Evolutionary conservation across 2,888 invertebrate species (phyloP).

Genomic region (Agrypnus murinus): DNA sequence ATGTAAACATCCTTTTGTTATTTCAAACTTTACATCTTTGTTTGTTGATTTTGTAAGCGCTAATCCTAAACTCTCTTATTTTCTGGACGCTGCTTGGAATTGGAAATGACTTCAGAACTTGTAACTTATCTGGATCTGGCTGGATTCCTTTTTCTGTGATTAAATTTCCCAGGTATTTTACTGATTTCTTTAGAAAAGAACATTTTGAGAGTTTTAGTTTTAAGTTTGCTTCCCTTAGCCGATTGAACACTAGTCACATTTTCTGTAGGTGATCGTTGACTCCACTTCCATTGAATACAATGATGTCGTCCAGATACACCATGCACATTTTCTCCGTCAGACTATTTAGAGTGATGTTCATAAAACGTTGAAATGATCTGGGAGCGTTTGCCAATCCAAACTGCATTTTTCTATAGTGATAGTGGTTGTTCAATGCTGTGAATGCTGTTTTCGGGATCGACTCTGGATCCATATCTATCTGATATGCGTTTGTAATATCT

Average conservation of each 20-base stretch:
- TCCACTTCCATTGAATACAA: not conserved
- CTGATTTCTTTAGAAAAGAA: not conserved
- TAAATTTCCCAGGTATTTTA: not conserved
- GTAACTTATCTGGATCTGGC: not conserved
- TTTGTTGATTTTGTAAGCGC: not conserved
- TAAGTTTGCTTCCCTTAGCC: not conserved
- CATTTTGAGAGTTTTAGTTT: not conserved
- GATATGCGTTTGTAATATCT: not conserved
- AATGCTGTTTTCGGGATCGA: conserved; percentile 2
- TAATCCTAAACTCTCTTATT: not conserved
- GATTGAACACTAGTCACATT: not conserved
- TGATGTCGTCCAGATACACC: conserved; percentile 39
- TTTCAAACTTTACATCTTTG: not conserved
- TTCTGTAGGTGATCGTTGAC: not conserved
- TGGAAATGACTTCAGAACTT: not conserved
- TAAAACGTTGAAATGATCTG: conserved; percentile 46
- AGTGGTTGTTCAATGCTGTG: conserved; percentile 36
- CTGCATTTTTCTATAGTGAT: conserved; percentile 48
- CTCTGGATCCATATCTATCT: not conserved
- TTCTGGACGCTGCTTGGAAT: not conserved
- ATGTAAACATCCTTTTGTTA: too few relatives aligned
- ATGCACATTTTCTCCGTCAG: conserved; percentile 38
- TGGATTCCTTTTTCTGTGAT: not conserved
- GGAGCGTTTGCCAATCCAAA: conserved; percentile 48
- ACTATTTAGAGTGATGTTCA: conserved; percentile 44